Base-by-base conservation (phyloP, 2,888 invertebrate species). In the Dicycla oo region DNA sequence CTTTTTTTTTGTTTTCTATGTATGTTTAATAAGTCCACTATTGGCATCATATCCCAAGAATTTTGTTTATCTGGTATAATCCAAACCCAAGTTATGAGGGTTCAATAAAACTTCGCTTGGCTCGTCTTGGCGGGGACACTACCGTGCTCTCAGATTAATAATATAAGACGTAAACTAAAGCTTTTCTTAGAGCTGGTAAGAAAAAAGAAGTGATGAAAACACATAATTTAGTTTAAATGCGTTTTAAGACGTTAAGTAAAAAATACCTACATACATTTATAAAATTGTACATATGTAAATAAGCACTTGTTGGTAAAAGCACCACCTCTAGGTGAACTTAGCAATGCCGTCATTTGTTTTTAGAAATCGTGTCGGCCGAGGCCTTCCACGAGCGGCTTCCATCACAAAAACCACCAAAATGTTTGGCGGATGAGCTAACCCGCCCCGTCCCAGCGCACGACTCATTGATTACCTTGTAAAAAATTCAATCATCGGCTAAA, bases 321-420 rank as follows among this genome's bases (percentile, higher is more conserved):
- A 76, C 62, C 75, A 84, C 71, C 57, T 75, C 51, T 73, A 51
- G 47, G 72, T 69, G 75, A 80, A 72, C 73, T 73, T 77, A 75
- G 67, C 72, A 70, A 94, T 93, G 94, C 89, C 94, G 94, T 95
- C 94, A 94, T 94, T 92, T 92, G 90, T 91, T 91, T 89, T 86
- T 87, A 86, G 86, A 86, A 92, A 86, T 95, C 95, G 95, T 95
- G 95, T 92, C 88, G 88, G 81, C 87, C 80, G 92, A 94, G 95
- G 92, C 95, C 95, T 95, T 95, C 95, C 93, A 89, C 90, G 86
- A 86, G 86, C 90, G 85, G 87, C 89, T 88, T 87, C 86, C 85
- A 88, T 89, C 93, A 95, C 94, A 95, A 95, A 95, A 95, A 95
- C 94, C 92, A 93, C 94, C 94, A 92, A 94, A 94, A 95, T 93